phyloP scores from a whole-genome alignment of 2,888 invertebrate genomes.

The Mythimna pallens region DNA sequence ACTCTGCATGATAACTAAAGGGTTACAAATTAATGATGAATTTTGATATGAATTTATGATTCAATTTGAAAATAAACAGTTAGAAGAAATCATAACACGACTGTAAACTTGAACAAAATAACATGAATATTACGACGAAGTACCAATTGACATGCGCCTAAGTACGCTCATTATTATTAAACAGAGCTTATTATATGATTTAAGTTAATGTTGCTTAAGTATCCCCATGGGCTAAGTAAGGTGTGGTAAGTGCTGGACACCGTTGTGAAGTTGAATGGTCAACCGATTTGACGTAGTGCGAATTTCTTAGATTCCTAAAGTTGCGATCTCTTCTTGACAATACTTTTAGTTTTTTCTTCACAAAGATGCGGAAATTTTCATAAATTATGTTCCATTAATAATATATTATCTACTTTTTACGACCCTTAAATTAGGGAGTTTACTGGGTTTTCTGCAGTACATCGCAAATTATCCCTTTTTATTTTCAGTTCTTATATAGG shows the following conservation, averaged over 20 bases:
- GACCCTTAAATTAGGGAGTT: too few relatives aligned
- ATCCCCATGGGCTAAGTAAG: slow-evolving; percentile 44
- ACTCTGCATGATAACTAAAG: neutral
- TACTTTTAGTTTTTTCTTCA: too few relatives aligned
- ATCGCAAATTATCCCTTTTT: too few relatives aligned
- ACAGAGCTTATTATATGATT: slow-evolving; percentile 47
- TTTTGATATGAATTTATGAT: too few relatives aligned
- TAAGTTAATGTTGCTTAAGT: slow-evolving; percentile 47
- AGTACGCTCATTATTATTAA: slow-evolving; percentile 55
- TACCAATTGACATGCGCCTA: slow-evolving; percentile 51
- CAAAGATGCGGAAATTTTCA: too few relatives aligned
- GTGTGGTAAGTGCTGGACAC: slow-evolving; percentile 39
- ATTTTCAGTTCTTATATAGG: too few relatives aligned
- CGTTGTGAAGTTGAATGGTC: slow-evolving; percentile 26
- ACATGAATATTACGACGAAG: slow-evolving; percentile 36
- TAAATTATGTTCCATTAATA: too few relatives aligned
- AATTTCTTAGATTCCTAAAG: neutral
- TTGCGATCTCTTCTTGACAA: neutral
- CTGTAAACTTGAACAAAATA: slow-evolving; percentile 3
- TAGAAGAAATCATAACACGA: slow-evolving; percentile 9
- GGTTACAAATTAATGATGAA: neutral
- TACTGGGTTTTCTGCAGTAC: too few relatives aligned
- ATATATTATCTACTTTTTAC: too few relatives aligned
- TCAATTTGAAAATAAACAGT: neutral
- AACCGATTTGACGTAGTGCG: slow-evolving; percentile 13